Evolutionary conservation across 2,888 invertebrate genomes (phyloP), one percentile per base, ranked within the genome.

Genomic region (Galerucella pusilla): DNA sequence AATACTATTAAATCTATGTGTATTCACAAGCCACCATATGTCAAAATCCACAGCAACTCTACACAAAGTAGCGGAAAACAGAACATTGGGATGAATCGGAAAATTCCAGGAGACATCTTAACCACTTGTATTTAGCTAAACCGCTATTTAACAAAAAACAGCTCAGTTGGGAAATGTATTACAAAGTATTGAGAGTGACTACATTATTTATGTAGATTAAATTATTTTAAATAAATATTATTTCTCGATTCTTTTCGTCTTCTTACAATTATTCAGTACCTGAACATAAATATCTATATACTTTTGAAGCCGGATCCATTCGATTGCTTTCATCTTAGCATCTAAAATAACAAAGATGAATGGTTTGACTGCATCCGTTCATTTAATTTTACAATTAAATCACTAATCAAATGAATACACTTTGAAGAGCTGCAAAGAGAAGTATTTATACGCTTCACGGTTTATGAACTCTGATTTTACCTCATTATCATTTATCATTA

Each of bases 381-480:
- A 71, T 71, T 60, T 70, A 71, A 73, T 70, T 64, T 68, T 1
- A 20, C 20, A 20, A 20, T 20, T 20, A 70, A 77, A 74, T 71
- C 68, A 65, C 69, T 52, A 73, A 61, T 61, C 61, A 59, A 59
- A 67, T 61, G 75, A 67, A 72, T 71, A 54, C 20, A 66, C 71
- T 63, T 42, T 74, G 72, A 35, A 73, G 66, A 69, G 70, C 60
- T 66, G 35, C 52, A 70, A 74, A 75, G 70, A 72, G 76, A 68
- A 74, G 65, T 74, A 68, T 78, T 78, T 78, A 76, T 66, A 78
- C 76, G 78, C 78, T 78, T 78, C 78, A 78, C 66, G 78, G 63
- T 76, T 42, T 14, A 12, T 74, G 78, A 66, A 25, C 72, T 65
- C 74, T 54, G 73, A 78, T 74, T 77, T 76, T 71, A 73, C 68